phyloP scores from a whole-genome alignment of 2,888 invertebrate species.

The Nemotelus pantherinus region DNA sequence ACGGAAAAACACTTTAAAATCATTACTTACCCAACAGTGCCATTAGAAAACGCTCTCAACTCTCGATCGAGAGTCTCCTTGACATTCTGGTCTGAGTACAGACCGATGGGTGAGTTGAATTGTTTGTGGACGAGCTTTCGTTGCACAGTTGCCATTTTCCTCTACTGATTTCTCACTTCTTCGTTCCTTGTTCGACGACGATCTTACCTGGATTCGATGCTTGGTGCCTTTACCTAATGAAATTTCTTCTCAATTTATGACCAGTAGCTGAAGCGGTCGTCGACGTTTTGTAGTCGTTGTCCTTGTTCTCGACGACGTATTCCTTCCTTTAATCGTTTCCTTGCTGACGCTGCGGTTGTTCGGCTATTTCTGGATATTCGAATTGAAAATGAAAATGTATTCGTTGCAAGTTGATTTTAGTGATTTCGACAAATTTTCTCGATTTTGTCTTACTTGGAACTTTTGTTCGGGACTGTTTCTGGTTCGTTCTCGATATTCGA shows the following conservation, averaged over 20 bases:
- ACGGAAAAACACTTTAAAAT: neutral
- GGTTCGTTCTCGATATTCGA: conserved; percentile 15
- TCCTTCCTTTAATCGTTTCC: too few relatives aligned
- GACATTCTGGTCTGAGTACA: conserved; percentile 83
- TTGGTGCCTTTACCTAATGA: too few relatives aligned
- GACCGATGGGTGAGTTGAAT: conserved; percentile 88
- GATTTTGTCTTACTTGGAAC: conserved; percentile 17
- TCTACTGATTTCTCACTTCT: conserved; percentile 55
- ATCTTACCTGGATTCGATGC: conserved; percentile 58
- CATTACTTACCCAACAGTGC: conserved; percentile 79
- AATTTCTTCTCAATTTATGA: conserved; percentile 37
- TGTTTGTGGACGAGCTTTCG: conserved; percentile 84
- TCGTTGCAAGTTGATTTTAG: neutral
- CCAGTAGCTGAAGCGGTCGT: neutral
- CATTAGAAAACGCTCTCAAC: conserved; percentile 79
- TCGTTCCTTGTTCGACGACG: conserved; percentile 1
- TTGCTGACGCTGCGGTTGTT: too few relatives aligned
- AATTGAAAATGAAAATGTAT: too few relatives aligned
- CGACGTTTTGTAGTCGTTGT: too few relatives aligned
- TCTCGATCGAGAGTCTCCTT: conserved; percentile 83
- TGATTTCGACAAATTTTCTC: conserved; percentile 30
- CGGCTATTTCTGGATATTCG: too few relatives aligned
- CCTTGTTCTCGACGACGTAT: too few relatives aligned
- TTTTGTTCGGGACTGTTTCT: conserved; percentile 23
- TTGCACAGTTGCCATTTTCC: conserved; percentile 74